Evolutionary conservation across 2,888 invertebrate genomes (phyloP), one percentile per base, ranked within the genome.

Genomic region (Idaea aversata): DNA sequence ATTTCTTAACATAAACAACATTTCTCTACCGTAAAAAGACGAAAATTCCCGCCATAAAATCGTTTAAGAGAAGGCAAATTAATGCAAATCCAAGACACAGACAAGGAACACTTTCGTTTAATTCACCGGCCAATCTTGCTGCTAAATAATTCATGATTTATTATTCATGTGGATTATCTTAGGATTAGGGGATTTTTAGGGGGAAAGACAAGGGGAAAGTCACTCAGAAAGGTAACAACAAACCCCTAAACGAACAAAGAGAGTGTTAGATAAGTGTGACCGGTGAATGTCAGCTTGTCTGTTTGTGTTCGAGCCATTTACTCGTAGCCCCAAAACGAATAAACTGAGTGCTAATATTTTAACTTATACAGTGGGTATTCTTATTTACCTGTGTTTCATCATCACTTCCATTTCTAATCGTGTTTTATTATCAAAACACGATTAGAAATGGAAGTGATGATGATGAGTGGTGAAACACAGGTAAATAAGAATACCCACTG

Each of bases 151-250:
- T 81, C 82, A 78, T 73, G 73, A 82, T 83, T 47, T 84, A 84
- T 83, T 85, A 87, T 84, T 86, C 84, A 85, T 83, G 81, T 75
- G 82, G 78, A 85, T 83, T 81, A 80, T 74, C 75, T 70, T 64
- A 62, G 67, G 10, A 5, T 47, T 47, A 47, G 57, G 64, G 67
- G 57, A 61, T 68, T 67, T 65, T 66, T 64, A 63, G n/a, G 15
- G 25, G 16, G 65, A 69, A 65, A 66, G 61, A 63, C 65, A 61
- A 63, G 13, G 25, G 59, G 15, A 58, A 47, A 47, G 47, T 47
- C 13, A 7, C 10, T 47, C 10, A 10, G 47, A 47, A 47, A 7
- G 7, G 47, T 47, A 13, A 4, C 7, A 6, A 10, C 10, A 47
- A 4, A 5, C 13, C 3, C 4, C 10, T 47, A 10, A 47, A 13